A percentile compares a stretch with the other conserved stretches of the same genome.
Evolutionary conservation across 2,113 vertebrate genomes (phyloP).

Genomic region (Amphiprion percula): DNA sequence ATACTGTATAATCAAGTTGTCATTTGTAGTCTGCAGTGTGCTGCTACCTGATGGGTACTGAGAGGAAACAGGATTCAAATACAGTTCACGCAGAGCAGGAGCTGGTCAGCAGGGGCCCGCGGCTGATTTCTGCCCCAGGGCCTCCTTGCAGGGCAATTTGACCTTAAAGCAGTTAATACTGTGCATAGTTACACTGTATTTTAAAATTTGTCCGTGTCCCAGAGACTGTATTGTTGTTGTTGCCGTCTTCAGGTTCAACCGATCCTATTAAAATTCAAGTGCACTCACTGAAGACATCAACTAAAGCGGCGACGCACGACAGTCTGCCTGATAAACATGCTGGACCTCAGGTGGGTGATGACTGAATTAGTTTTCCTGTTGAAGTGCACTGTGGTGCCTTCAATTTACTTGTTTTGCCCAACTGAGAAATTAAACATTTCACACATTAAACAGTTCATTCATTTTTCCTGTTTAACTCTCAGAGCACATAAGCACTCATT

Average conservation of each 20-base stretch:
- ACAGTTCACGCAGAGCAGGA: conserved; percentile 10
- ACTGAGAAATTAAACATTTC: conserved; percentile 17
- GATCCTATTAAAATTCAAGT: conserved; percentile 42
- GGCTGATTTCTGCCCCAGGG: conserved; percentile 15
- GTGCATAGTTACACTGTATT: conserved; percentile 11
- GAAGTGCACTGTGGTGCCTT: not conserved
- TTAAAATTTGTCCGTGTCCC: not conserved
- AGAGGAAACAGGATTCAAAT: conserved; percentile 4
- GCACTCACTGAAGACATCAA: conserved; percentile 7
- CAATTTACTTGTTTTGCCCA: conserved; percentile 14
- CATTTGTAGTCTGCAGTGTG: conserved; percentile 28
- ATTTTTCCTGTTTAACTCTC: conserved; percentile 16
- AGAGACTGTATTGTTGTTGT: conserved; percentile 15
- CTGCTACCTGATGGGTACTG: not conserved
- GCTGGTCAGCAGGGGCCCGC: not conserved
- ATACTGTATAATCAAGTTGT: conserved; percentile 12
- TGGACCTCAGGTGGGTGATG: conserved; percentile 64
- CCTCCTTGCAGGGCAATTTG: not conserved
- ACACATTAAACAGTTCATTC: conserved; percentile 1
- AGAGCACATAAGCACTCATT: not conserved
- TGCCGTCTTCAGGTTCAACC: conserved; percentile 65
- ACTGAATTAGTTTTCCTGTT: not conserved
- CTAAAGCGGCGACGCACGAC: not conserved
- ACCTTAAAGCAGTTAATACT: not conserved
- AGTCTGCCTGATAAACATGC: conserved; percentile 47